Percentiles rank a stretch among this genome's conserved stretches.
These are phyloP conservation scores for Carlito syrichta DNA, from an alignment of 2,113 vertebrate species.

Conservation along the genomic window DNA sequence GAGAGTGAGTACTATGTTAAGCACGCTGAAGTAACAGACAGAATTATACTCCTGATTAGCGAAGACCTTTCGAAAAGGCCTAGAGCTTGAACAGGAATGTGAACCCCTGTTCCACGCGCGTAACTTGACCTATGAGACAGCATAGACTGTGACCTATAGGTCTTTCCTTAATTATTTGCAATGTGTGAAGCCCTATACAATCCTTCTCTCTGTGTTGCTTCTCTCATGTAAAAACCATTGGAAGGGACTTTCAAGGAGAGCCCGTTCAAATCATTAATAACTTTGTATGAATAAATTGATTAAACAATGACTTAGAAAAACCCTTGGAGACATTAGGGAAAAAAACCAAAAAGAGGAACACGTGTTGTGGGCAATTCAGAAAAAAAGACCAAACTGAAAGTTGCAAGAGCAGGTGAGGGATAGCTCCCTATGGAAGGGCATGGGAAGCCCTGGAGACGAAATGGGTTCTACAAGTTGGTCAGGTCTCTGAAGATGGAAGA, in stretches of 20 bases:
- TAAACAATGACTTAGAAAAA: not conserved
- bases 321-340: not conserved
- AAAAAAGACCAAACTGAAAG: not conserved
- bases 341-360: not conserved
- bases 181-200: not conserved
- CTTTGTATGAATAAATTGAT: not conserved
- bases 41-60: not conserved
- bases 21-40: not conserved
- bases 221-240: not conserved
- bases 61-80: not conserved
- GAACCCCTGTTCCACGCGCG: not conserved
- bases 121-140: not conserved
- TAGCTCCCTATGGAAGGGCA: rapidly evolving
- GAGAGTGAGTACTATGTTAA: not conserved
- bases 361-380: not conserved
- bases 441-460: rapidly evolving
- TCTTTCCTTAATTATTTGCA: not conserved
- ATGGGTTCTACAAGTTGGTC: rapidly evolving
- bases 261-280: not conserved
- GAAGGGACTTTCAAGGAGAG: not conserved
- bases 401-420: not conserved
- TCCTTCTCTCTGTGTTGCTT: not conserved
- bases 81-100: not conserved
- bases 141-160: not conserved
- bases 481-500: not conserved